Evolutionary conservation across 2,797 vertebrate genomes (phyloP), one percentile per base, ranked within the genome.

Genomic region (Urosaurus nigricauda): DNA sequence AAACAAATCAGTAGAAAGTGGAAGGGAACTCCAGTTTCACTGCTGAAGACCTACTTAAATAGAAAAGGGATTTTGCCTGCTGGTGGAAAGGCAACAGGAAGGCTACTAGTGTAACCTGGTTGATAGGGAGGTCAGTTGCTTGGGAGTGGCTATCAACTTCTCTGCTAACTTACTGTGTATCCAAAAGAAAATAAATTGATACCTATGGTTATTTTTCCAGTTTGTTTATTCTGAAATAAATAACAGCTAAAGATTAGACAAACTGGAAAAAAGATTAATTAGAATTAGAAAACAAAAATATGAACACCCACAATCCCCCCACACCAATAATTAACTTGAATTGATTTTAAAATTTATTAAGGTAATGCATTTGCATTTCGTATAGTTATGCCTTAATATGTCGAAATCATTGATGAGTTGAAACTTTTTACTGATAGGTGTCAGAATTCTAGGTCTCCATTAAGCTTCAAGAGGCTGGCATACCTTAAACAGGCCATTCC

Each of bases 281-380:
- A n/a, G n/a, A 4, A 16, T 83, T 16, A 68, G 43, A 26, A 47
- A 83, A 83, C 24, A 70, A 82, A 82, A 26, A 7, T 73, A 37
- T 73, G 26, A 78, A 56, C 43, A 40, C 5, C 5, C 5, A 40
- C 21, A 21, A 43, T 40, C 24, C 35, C 37, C 73, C 37, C 37
- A 43, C 19, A 40, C 37, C 17, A 56, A n/a, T n/a, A 56, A 51
- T n/a, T 8, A 14, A n/a, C 3, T 32, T 1, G 7, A 63, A 51
- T 75, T 63, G 82, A 19, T 79, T n/a, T 84, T 51, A 73, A 89
- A 83, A 83, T 4, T 68, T 70, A 17, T 32, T n/a, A 47, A 70
- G 35, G 16, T 63, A 40, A n/a, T 83, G 26, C 1, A 53, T 84
- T 80, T 85, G 1, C 1, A 40, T 70, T 84, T 79, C 63, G 79